Conservation (phyloP, 2,888 invertebrate genomes). For the Amblyjoppa fuscipennis region DNA sequence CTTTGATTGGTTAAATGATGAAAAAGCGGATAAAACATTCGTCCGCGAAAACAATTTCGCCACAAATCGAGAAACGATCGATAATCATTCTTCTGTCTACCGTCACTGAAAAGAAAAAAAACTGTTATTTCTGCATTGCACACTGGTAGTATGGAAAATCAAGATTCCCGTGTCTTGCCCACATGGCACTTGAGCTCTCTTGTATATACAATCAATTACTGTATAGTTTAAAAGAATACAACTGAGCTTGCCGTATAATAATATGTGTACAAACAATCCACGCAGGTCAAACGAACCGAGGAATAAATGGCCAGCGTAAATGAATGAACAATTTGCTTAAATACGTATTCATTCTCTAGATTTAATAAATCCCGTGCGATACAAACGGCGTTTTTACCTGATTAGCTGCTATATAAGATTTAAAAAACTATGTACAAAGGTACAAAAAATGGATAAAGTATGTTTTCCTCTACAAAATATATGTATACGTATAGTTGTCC, state of each 20-base stretch:
- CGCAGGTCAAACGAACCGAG: background rate
- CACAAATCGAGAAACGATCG: no score
- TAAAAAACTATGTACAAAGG: constrained; percentile 42
- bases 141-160: background rate
- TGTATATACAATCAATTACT: constrained; percentile 47
- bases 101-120: background rate
- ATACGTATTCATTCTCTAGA: background rate
- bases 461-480: constrained; percentile 4
- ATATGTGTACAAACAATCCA: background rate
- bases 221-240: constrained; percentile 36
- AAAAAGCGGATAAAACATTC: no score
- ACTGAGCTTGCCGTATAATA: constrained; percentile 11
- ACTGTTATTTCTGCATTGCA: constrained; percentile 37
- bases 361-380: background rate
- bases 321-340: constrained; percentile 17
- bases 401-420: background rate
- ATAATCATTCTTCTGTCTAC: background rate
- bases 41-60: no score
- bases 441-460: constrained; percentile 26
- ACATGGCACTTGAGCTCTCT: constrained; percentile 21
- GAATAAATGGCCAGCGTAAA: background rate
- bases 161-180: background rate
- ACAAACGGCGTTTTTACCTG: background rate
- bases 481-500: background rate
- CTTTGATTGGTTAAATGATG: no score